Base-by-base conservation (phyloP, 2,888 invertebrate genomes). In the Orchestes rusci region DNA sequence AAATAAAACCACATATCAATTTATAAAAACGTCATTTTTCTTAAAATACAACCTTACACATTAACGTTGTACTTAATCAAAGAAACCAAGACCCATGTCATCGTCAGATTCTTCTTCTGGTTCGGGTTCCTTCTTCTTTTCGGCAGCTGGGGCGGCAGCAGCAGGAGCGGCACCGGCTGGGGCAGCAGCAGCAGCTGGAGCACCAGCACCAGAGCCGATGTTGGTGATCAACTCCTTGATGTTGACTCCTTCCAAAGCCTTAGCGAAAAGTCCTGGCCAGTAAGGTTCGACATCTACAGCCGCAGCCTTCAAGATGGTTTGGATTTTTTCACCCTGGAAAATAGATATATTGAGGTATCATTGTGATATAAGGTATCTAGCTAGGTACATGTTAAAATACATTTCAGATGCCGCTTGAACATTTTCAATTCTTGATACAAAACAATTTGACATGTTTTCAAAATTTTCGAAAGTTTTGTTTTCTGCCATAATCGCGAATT, bases 241-340 rank as follows among this genome's bases (percentile, higher is more conserved):
- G 67, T 93, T 93, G 54, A 96, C 74, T 53, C 92, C 92, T 70
- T 96, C 95, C 56, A 99, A 73, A 28, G 96, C 92, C 71, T 96
- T 95, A 55, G 97, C 92, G 70, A 97, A 99, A 45, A 99, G 79
- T 61, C 94, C 92, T 31, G 97, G 95, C 99, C 99, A 99, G 76
- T 95, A 97, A 15, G 97, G 95, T 70, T 99, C 99, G 29, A 99
- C 87, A 53, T 90, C 89, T 48, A 97, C 95, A 66, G 80, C 82
- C 56, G 99, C 96, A 34, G 97, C 96, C 72, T 96, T 97, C 66
- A 99, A 72, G 67, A 99, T 89, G 55, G 96, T 93, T 57, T 84
- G 83, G 70, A 99, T 92, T 73, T 99, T 99, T 66, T 99, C 99
- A 63, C 90, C 90, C 92, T 92, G 59, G 5, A 69, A 46, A 45